These are phyloP conservation scores for Lobophora halterata DNA, from an alignment of 2,888 invertebrate genomes.

Conservation along the genomic window DNA sequence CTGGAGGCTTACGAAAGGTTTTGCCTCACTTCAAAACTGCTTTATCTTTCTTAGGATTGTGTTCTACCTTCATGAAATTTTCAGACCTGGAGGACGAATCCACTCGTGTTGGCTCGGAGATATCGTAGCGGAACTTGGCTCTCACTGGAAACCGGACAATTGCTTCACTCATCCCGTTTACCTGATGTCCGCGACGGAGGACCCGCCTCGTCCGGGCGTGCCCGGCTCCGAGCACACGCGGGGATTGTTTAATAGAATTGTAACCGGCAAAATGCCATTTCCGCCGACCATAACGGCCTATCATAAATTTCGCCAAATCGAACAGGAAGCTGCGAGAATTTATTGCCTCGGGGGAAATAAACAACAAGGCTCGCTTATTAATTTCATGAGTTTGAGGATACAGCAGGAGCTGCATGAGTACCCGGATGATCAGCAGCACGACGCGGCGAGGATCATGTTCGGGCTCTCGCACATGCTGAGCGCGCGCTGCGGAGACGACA, in stretches of 20 bases:
- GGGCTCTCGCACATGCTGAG: conserved; percentile 83
- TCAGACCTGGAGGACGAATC: conserved; percentile 88
- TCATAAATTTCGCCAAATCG: conserved; percentile 83
- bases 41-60: too few species aligned
- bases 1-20: conserved; percentile 89
- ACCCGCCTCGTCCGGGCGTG: conserved; percentile 78
- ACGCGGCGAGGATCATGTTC: conserved; percentile 84
- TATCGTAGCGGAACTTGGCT: conserved; percentile 87
- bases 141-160: conserved; percentile 83
- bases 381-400: conserved; percentile 84
- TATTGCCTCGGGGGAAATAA: conserved; percentile 82
- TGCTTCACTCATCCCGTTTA: conserved; percentile 79
- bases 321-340: conserved; percentile 82
- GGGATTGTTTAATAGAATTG: conserved; percentile 83
- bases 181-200: conserved; percentile 82
- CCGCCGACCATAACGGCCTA: conserved; percentile 82
- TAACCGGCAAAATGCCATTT: conserved; percentile 82
- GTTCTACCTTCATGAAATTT: conserved; percentile 30
- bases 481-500: conserved; percentile 84
- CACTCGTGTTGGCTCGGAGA: conserved; percentile 89
- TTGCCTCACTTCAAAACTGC: too few species aligned
- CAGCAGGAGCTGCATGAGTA: conserved; percentile 85
- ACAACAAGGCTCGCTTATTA: conserved; percentile 83
- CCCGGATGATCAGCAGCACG: conserved; percentile 84
- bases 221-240: conserved; percentile 74